Base-by-base conservation (phyloP, 2,797 vertebrate genomes). In the Chaenodraco wilsoni region DNA sequence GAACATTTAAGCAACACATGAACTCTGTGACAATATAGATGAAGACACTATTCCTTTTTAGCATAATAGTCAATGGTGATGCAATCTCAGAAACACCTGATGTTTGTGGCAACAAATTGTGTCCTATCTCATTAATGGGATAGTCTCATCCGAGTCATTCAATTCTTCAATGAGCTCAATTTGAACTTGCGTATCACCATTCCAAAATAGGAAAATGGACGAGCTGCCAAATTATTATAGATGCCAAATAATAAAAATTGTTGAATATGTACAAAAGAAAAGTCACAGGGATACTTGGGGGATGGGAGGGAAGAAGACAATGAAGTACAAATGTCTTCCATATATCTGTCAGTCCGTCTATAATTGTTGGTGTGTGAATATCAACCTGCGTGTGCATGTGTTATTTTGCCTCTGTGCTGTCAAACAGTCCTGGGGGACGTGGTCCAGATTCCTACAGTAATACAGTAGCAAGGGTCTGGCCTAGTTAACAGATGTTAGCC, bases 401-500 rank as follows among this genome's bases (percentile, higher is more conserved):
- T 15, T 64, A 44, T 57, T 51, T 73, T 70, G 73, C 45, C 23
- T 56, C 2, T 9, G 58, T 64, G 65, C 68, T 74, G 75, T 59
- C 4, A 1, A 69, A 50, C 11, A 21, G 72, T 88, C 93, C 85
- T 76, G 17, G 1, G 90, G 84, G 92, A 92, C 85, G 51, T 80
- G 91, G 81, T 91, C 87, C 74, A 92, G 49, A 91, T 93, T 90
- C 58, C 72, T 77, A 19, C 33, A 7, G 33, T 37, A 27, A 37
- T 90, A 88, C 84, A 83, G 82, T 83, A 76, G 67, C 71, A 80
- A 55, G 69, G 84, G 57, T 55, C 65, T 88, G 89, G 81, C 90
- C 87, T 72, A 86, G 63, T 90, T 91, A 84, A 76, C 83, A 86
- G 82, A 87, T 87, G 79, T 72, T 79, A 51, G 79, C 72, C 62